Evolutionary conservation across 2,113 vertebrate genomes (phyloP).

Genomic region (Embiotoca jacksoni): DNA sequence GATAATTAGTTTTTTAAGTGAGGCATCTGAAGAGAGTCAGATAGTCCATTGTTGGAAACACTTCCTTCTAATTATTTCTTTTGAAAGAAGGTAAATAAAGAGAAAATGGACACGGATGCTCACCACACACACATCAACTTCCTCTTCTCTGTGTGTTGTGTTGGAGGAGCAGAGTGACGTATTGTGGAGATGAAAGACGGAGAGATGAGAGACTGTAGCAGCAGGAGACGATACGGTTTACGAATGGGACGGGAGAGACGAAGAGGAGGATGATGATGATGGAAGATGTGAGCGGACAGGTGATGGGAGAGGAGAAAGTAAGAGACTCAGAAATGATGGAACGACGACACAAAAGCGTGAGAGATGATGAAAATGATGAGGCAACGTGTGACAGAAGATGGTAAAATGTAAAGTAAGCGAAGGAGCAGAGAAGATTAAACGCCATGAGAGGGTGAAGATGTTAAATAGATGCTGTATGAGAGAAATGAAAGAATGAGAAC

Average conservation of each 20-base stretch:
- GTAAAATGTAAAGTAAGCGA: conserved; percentile 13
- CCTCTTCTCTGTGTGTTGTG: conserved; percentile 24
- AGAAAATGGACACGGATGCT: not conserved
- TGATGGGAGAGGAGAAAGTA: conserved; percentile 10
- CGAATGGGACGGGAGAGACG: not conserved
- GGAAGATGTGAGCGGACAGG: not conserved
- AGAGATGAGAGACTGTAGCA: conserved; percentile 38
- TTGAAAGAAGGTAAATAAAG: not conserved
- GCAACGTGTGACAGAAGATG: conserved; percentile 11
- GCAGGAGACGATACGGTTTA: conserved; percentile 7
- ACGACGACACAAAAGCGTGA: not conserved
- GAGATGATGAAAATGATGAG: not conserved
- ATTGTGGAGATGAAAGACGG: conserved; percentile 6
- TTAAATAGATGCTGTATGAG: not conserved
- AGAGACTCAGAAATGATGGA: conserved; percentile 15
- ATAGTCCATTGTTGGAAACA: not conserved
- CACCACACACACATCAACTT: no score
- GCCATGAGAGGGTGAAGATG: no score
- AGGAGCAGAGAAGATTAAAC: not conserved
- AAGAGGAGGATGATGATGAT: not conserved
- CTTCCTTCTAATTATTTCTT: conserved; percentile 10
- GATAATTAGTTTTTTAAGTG: not conserved
- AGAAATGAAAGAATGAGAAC: not conserved
- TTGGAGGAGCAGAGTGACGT: conserved; percentile 15
- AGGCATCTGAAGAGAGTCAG: not conserved